These are phyloP conservation scores for Candidula unifasciata DNA, from an alignment of 2,888 invertebrate species.

Conservation along the genomic window DNA sequence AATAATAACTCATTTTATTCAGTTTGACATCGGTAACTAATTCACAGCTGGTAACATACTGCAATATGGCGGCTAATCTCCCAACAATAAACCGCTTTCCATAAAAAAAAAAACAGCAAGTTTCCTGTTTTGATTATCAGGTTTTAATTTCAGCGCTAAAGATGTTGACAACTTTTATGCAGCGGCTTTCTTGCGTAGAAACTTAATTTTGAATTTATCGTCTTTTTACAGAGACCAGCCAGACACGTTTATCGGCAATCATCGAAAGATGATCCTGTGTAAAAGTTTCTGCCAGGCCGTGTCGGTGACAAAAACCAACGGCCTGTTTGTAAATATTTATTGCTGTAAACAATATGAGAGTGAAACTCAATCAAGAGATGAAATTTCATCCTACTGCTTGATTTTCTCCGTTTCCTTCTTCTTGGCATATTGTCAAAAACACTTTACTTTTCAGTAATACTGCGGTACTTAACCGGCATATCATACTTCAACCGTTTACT, in stretches of 20 bases:
- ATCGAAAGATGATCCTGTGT: neutral
- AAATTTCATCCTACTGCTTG: neutral
- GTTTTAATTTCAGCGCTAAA: neutral
- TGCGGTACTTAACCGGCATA: neutral
- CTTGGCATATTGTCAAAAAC: neutral
- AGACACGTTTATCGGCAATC: neutral
- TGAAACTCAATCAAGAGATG: neutral
- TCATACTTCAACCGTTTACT: neutral
- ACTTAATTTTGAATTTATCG: neutral
- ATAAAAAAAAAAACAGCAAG: too few relatives aligned
- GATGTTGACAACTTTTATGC: neutral
- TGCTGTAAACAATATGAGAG: constrained; percentile 25
- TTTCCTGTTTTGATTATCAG: too few relatives aligned
- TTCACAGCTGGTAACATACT: too few relatives aligned
- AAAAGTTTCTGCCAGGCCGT: neutral
- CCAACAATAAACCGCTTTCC: too few relatives aligned
- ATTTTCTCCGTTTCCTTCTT: neutral
- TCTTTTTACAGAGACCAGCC: neutral
- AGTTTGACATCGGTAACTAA: too few relatives aligned
- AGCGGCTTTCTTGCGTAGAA: neutral
- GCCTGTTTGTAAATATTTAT: constrained; percentile 11
- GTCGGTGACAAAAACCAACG: neutral
- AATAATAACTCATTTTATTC: too few relatives aligned
- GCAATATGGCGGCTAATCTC: too few relatives aligned
- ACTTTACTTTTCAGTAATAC: neutral